Evolutionary conservation across 2,888 invertebrate genomes (phyloP).

Genomic region (Adineta ricciae): DNA sequence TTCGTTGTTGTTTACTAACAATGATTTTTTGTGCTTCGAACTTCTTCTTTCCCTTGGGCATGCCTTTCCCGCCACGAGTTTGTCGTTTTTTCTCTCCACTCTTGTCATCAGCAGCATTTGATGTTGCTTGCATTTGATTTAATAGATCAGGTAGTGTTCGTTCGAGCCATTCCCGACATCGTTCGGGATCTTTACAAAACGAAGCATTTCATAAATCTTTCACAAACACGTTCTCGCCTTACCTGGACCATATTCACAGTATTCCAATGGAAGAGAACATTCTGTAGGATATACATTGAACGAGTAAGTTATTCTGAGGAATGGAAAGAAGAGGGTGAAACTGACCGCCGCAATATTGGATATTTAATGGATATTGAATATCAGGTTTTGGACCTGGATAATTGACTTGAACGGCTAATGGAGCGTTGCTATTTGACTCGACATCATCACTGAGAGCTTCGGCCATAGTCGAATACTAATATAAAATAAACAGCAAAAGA

Average conservation of each 20-base stretch:
- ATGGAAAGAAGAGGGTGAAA: conserved; percentile 19
- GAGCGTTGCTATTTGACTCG: neutral
- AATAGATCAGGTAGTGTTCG: conserved; percentile 23
- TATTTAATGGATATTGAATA: conserved; percentile 37
- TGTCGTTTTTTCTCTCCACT: conserved; percentile 56
- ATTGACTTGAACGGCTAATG: neutral
- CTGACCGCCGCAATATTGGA: conserved; percentile 38
- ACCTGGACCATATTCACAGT: conserved; percentile 31
- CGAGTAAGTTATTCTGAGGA: neutral
- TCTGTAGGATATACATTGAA: conserved; percentile 23
- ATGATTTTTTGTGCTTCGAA: conserved; percentile 36
- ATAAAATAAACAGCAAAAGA: neutral
- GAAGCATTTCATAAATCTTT: neutral
- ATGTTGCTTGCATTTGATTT: conserved; percentile 19
- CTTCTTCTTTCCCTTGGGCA: conserved; percentile 82
- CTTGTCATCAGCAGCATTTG: neutral
- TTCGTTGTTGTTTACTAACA: conserved; percentile 28
- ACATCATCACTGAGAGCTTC: neutral
- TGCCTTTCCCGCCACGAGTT: conserved; percentile 89
- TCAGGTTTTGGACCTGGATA: conserved; percentile 36
- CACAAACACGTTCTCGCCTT: neutral
- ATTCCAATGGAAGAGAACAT: conserved; percentile 27
- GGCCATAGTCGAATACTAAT: neutral
- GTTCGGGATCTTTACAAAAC: neutral
- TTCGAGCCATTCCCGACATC: conserved; percentile 20